phyloP scores from a whole-genome alignment of 1,140 invertebrate genomes.

The Eriosoma lanigerum region DNA sequence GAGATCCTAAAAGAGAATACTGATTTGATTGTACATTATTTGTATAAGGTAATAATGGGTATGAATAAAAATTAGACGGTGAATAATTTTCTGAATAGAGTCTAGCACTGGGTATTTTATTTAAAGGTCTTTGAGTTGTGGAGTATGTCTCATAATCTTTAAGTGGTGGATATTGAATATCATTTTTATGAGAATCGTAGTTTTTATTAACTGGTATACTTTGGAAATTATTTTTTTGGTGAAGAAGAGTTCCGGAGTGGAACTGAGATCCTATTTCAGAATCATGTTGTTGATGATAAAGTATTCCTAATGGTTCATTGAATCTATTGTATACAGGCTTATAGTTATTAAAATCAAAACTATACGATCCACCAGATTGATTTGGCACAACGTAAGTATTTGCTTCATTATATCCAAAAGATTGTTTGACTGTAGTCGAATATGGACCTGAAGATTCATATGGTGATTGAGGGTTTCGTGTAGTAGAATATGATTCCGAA shows the following conservation, averaged over 20 bases:
- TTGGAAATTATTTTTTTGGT: slow-evolving; percentile 36
- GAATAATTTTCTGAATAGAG: slow-evolving; percentile 15
- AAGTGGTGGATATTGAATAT: slow-evolving; percentile 37
- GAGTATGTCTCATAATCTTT: slow-evolving; percentile 32
- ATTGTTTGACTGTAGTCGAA: background rate
- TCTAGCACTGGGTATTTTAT: background rate
- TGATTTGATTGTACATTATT: background rate
- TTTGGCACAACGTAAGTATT: background rate
- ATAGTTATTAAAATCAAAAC: background rate
- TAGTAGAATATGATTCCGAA: too few species aligned
- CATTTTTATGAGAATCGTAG: slow-evolving; percentile 45
- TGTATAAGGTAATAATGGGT: background rate
- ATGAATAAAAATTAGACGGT: background rate
- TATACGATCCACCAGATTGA: background rate
- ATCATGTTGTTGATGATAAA: slow-evolving; percentile 31
- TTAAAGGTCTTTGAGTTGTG: background rate
- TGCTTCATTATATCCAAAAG: background rate
- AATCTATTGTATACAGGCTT: background rate
- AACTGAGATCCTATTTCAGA: background rate
- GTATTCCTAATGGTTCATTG: background rate
- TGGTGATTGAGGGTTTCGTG: too few species aligned
- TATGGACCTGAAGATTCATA: too few species aligned
- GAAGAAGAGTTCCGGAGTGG: background rate
- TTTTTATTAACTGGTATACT: slow-evolving; percentile 34
- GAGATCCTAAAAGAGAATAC: background rate